phyloP scores from a whole-genome alignment of 2,113 vertebrate species.

The Erinaceus europaeus region DNA sequence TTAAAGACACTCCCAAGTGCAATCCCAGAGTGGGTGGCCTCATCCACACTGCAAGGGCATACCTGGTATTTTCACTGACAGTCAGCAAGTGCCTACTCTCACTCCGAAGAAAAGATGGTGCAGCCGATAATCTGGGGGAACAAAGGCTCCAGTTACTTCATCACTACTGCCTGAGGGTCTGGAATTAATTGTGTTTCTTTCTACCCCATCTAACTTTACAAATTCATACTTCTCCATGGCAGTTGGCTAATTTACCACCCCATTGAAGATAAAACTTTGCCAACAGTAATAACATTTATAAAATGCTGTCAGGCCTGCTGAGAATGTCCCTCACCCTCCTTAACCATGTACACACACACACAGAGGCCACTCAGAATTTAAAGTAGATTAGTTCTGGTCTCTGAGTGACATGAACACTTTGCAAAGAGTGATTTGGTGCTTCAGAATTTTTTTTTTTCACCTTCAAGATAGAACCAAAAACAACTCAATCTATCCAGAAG shows the following conservation, averaged over 20 bases:
- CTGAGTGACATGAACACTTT: not conserved
- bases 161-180: slow-evolving; percentile 67
- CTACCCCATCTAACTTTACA: slow-evolving; percentile 69
- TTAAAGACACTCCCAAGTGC: not conserved
- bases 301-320: slow-evolving; percentile 22
- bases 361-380: not conserved
- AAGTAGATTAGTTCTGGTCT: not conserved
- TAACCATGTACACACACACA: not conserved
- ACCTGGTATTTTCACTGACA: slow-evolving; percentile 53
- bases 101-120: slow-evolving; percentile 60
- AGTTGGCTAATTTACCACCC: slow-evolving; percentile 61
- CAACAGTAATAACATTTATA: slow-evolving; percentile 63
- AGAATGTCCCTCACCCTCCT: not conserved
- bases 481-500: not conserved
- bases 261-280: slow-evolving; percentile 56
- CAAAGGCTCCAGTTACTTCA: slow-evolving; percentile 65
- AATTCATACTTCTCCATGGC: slow-evolving; percentile 58
- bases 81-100: slow-evolving; percentile 18
- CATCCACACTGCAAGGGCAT: not conserved
- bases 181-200: slow-evolving; percentile 66
- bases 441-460: not conserved
- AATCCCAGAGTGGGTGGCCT: slow-evolving; percentile 58
- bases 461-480: not conserved
- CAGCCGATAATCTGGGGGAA: slow-evolving; percentile 60
- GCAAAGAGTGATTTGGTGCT: not conserved